Conservation (phyloP, 1,140 invertebrate genomes). For the Paralvinella palmiformis region DNA sequence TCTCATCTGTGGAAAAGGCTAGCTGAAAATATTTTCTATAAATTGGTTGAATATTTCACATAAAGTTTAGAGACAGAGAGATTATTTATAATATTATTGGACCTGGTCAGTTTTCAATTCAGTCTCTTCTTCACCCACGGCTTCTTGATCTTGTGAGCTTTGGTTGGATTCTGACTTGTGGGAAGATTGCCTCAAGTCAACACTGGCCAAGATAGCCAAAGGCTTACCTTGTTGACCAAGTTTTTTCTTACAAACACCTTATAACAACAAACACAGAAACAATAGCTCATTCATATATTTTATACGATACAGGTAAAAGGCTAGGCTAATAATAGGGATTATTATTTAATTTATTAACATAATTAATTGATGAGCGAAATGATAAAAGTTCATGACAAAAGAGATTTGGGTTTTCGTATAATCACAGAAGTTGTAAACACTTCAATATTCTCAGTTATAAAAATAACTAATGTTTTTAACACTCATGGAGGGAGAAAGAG, state of each 20-base stretch:
- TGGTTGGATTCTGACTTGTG: neutral
- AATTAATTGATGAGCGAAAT: neutral
- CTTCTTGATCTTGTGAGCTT: neutral
- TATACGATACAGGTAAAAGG: too few species aligned
- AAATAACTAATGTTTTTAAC: too few species aligned
- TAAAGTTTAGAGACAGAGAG: neutral
- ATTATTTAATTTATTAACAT: neutral
- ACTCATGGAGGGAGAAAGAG: too few species aligned
- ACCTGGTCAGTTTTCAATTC: neutral
- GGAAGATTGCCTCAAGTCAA: conserved; percentile 1
- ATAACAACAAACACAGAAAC: neutral
- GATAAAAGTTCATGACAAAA: neutral
- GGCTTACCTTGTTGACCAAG: neutral
- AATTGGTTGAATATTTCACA: conserved; percentile 2
- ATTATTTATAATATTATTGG: conserved; percentile 11
- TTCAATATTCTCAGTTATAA: too few species aligned
- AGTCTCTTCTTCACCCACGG: neutral
- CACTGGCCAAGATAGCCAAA: conserved; percentile 9
- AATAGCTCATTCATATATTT: neutral
- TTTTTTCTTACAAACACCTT: too few species aligned
- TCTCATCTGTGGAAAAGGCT: neutral
- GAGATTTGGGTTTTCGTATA: too few species aligned
- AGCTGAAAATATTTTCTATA: neutral
- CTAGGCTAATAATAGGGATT: neutral
- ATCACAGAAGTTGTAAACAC: too few species aligned